Conservation (phyloP, 2,888 invertebrate genomes). For the Rhorus exstirpatorius region DNA sequence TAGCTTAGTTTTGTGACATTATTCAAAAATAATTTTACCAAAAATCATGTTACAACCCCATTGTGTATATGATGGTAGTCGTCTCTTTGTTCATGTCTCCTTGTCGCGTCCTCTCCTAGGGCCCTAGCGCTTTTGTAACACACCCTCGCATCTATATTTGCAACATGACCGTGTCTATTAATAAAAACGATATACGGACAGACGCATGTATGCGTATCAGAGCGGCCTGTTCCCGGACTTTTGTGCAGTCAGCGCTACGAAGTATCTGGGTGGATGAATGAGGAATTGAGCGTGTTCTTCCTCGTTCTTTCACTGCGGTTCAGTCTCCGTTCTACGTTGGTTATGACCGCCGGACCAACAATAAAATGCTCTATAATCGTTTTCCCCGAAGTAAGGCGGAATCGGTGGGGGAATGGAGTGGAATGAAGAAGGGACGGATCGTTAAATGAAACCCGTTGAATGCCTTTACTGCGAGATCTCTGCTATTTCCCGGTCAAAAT, state of each 20-base stretch:
- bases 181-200: constrained; percentile 71
- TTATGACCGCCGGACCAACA: constrained; percentile 59
- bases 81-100: constrained; percentile 38
- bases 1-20: too few species aligned
- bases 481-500: constrained; percentile 32
- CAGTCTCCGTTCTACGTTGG: background rate
- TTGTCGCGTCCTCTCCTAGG: constrained; percentile 58
- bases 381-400: constrained; percentile 36
- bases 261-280: constrained; percentile 33
- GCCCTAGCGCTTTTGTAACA: constrained; percentile 72
- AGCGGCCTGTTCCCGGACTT: constrained; percentile 10
- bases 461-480: background rate
- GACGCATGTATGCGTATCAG: background rate
- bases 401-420: background rate
- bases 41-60: too few species aligned
- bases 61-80: background rate
- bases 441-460: constrained; percentile 34
- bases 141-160: constrained; percentile 79
- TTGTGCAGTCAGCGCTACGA: constrained; percentile 19
- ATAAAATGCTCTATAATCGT: constrained; percentile 61
- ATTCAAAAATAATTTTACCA: too few species aligned
- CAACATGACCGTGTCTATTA: constrained; percentile 82
- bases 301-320: background rate
- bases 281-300: constrained; percentile 36
- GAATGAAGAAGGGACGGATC: constrained; percentile 6